Evolutionary conservation across 2,888 invertebrate species (phyloP).

Genomic region (Aporophyla lueneburgensis): DNA sequence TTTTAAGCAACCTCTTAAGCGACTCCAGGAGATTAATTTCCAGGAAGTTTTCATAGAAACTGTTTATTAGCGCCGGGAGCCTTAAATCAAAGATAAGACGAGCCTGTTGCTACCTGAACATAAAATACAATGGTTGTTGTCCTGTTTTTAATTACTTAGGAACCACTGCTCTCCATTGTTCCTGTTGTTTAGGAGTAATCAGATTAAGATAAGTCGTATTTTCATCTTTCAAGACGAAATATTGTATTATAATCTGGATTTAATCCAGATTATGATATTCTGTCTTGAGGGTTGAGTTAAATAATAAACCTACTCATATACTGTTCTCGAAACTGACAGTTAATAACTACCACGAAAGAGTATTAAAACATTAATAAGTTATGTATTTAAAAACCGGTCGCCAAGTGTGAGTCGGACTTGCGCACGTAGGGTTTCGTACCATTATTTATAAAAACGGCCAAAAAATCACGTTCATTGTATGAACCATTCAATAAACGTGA

Average conservation of each 20-base stretch:
- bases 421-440: too few relatives aligned
- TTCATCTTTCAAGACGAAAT: slow-evolving; percentile 3
- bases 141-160: slow-evolving; percentile 10
- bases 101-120: not conserved
- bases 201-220: slow-evolving; percentile 29
- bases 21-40: too few relatives aligned
- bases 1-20: not conserved
- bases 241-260: not conserved
- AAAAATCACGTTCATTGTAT: too few relatives aligned
- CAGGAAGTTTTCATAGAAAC: too few relatives aligned
- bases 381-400: too few relatives aligned
- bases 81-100: not conserved
- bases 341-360: too few relatives aligned
- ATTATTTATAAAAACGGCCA: too few relatives aligned
- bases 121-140: not conserved
- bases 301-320: not conserved
- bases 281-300: not conserved
- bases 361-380: not conserved
- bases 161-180: not conserved
- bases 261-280: slow-evolving; percentile 6
- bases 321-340: too few relatives aligned
- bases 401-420: too few relatives aligned
- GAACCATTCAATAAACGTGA: too few relatives aligned
- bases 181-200: slow-evolving; percentile 4
- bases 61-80: too few relatives aligned